phyloP scores from a whole-genome alignment of 2,888 invertebrate genomes.

The Dynastes hyllus region DNA sequence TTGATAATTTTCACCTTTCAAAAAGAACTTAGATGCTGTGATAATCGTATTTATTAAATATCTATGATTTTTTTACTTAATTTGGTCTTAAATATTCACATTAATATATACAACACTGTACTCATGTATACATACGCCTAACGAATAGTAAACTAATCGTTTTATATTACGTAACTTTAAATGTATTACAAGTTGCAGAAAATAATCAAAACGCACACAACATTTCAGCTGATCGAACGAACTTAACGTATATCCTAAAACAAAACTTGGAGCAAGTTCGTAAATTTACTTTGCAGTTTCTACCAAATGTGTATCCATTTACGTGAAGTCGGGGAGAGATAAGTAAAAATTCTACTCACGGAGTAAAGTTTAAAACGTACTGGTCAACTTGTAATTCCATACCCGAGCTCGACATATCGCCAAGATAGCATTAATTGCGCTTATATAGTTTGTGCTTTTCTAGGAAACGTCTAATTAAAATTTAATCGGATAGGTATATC shows the following conservation, averaged over 20 bases:
- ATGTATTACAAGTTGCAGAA: neutral
- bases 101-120: neutral
- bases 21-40: no score
- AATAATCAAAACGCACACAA: neutral
- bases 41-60: no score
- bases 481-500: conserved; percentile 40
- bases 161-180: neutral
- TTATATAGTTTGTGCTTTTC: conserved; percentile 44
- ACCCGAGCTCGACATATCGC: conserved; percentile 42
- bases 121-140: neutral
- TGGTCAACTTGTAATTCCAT: conserved; percentile 47
- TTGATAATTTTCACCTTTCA: no score
- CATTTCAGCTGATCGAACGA: neutral
- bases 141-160: neutral
- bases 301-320: conserved; percentile 38
- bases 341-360: conserved; percentile 44
- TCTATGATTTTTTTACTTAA: no score
- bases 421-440: conserved; percentile 41
- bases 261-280: conserved; percentile 30
- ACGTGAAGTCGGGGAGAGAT: conserved; percentile 26
- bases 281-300: conserved; percentile 36
- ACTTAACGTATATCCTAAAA: conserved; percentile 12
- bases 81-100: no score
- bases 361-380: conserved; percentile 45
- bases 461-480: conserved; percentile 43